A percentile compares a stretch with the other conserved stretches of the same genome.
Evolutionary conservation across 1,140 invertebrate species (phyloP).

Genomic region (Ectropis grisescens): DNA sequence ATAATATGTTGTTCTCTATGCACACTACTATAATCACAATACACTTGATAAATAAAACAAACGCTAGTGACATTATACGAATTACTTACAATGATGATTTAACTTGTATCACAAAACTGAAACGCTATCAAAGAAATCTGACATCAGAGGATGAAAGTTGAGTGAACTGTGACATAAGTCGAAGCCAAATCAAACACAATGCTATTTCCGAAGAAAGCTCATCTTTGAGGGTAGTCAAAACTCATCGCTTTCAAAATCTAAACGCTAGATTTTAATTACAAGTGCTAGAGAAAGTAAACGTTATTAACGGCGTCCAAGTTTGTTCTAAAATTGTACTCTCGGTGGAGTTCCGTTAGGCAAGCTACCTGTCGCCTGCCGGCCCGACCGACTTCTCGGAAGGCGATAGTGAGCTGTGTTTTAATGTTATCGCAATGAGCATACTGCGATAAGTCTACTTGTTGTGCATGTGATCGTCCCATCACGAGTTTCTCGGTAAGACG

Average conservation of each 20-base stretch:
- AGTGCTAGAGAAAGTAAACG: slow-evolving; percentile 1
- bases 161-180: too few relatives aligned
- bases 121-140: too few relatives aligned
- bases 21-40: background rate
- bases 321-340: slow-evolving; percentile 44
- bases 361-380: slow-evolving; percentile 48
- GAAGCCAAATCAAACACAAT: too few relatives aligned
- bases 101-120: too few relatives aligned
- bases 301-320: slow-evolving; percentile 12
- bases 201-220: too few relatives aligned
- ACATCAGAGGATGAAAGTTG: too few relatives aligned
- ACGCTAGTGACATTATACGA: too few relatives aligned
- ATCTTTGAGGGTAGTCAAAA: too few relatives aligned
- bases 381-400: slow-evolving; percentile 48
- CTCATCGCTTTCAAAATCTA: too few relatives aligned
- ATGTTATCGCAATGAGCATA: slow-evolving; percentile 60
- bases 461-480: slow-evolving; percentile 33
- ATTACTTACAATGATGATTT: too few relatives aligned
- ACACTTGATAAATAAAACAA: too few relatives aligned
- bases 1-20: slow-evolving; percentile 12
- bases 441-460: slow-evolving; percentile 52
- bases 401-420: slow-evolving; percentile 55
- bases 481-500: background rate
- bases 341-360: slow-evolving; percentile 48
- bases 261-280: slow-evolving; percentile 1